Base-by-base conservation (phyloP, 2,888 invertebrate species). In the Pharmacophagus antenor region DNA sequence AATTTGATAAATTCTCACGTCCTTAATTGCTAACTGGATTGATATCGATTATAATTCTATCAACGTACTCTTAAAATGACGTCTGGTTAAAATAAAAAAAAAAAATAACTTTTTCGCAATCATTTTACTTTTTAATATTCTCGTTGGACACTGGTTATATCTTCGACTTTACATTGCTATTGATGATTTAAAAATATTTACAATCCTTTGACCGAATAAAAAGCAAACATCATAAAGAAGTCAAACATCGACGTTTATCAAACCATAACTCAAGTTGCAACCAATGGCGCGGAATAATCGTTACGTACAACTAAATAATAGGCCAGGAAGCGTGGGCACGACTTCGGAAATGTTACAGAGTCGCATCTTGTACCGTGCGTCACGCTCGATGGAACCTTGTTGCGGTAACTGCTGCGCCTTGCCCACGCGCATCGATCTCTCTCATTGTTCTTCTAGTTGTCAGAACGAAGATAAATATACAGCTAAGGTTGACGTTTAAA, bases 251-350 rank as follows among this genome's bases (percentile, higher is more conserved):
- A 51, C 42, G 59, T 62, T 53, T 61, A 54, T 49, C 60, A 57
- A 65, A 55, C 58, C 46, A 62, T 65, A 62, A 60, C 52, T 61
- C 63, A 63, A 61, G 52, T 55, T 70, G 69, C 75, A 71, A 65
- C 72, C 76, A 80, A 68, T 73, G 80, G 75, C 73, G 84, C 83
- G 82, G 79, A 82, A 84, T 77, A 76, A 82, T 81, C 72, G 70
- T 70, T 74, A 77, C 70, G 66, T 69, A 71, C 79, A 79, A 78
- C 77, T 77, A 79, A 82, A 75, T 75, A 77, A 74, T 64, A 68
- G 67, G 63, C 71, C 67, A 80, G 84, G 85, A 81, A 82, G 83
- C 83, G 86, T 85, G 82, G 86, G 86, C 78, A 62, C 65, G 69
- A 20, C 44, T 42, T 25, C 50, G 55, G 63, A 51, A 67, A 60